Evolutionary conservation across 2,888 invertebrate species (phyloP), one percentile per base, ranked within the genome.

Genomic region (Microchrysa polita): DNA sequence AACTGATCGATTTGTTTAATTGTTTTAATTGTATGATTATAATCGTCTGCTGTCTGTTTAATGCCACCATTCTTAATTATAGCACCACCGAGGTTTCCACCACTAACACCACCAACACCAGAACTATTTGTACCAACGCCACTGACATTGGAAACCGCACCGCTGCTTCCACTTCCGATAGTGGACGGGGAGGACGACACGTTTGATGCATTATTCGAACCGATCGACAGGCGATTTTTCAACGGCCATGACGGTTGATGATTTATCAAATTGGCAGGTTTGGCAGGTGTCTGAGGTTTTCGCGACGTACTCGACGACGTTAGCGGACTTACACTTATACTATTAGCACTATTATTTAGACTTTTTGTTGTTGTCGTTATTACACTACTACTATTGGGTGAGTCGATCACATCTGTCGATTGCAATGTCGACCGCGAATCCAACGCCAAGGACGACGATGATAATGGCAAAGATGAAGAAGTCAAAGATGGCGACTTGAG

Each of bases 161-260:
- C 55, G 42, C 34, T 48, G 42, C 69, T 40, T 20, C 40, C 10
- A 14, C 67, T 23, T 34, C 27, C 60, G 53, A 34, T 73, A 44
- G 67, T 73, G 73, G 67, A 69, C 52, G 48, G 61, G 23, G 69
- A 61, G 4, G 72, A 14, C 55, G 57, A 57, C 40, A 40, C 16
- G 40, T n/a, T 27, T n/a, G 18, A 48, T 22, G 22, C 65, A 67
- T 77, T 78, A 53, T 78, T 75, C 1, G 73, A 75, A 77, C 77
- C 48, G 69, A 76, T 69, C 72, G 78, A 77, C 67, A 79, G 57
- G 75, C 73, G 77, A 79, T 88, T 89, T 80, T 90, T 90, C 67
- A 90, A 81, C 44, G 90, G 89, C 89, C 90, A 90, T 73, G 89
- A 88, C 75, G 87, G 87, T 74, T 75, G 63, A 87, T 77, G 77